Evolutionary conservation across 2,888 invertebrate species (phyloP).

Genomic region (Cosmia pyralina): DNA sequence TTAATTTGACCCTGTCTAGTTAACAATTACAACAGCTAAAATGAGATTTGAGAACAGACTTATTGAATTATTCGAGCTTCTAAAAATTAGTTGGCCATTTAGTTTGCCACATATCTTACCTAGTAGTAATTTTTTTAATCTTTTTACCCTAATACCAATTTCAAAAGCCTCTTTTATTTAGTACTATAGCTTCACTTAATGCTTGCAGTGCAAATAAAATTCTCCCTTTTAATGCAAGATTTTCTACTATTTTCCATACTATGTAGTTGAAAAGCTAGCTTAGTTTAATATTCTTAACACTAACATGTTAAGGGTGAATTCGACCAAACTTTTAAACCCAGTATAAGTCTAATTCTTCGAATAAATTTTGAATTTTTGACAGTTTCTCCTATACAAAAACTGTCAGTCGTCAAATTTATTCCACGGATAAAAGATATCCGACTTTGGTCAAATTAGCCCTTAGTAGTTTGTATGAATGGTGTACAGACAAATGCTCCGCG

Average conservation of each 20-base stretch:
- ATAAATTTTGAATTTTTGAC: no score
- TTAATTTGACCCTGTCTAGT: no score
- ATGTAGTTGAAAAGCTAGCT: constrained; percentile 37
- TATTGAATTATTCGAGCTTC: constrained; percentile 1
- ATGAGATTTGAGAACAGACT: constrained; percentile 3
- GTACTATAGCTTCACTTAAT: constrained; percentile 38
- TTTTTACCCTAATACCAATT: not conserved
- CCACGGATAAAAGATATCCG: no score
- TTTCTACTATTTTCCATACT: constrained; percentile 21
- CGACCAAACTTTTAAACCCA: no score
- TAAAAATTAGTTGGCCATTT: not conserved
- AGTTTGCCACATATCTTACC: constrained; percentile 4
- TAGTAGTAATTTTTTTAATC: not conserved
- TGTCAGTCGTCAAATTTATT: no score
- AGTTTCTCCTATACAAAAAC: no score
- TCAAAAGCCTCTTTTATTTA: constrained; percentile 1
- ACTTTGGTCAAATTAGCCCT: no score
- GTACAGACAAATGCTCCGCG: no score
- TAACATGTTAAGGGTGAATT: constrained; percentile 17
- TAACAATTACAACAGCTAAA: not conserved
- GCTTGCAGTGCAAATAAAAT: constrained; percentile 52
- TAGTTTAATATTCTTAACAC: constrained; percentile 35
- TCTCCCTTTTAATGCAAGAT: constrained; percentile 28
- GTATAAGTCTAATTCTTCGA: no score
- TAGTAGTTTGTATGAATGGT: no score